These are phyloP conservation scores for Callosobruchus maculatus DNA, from an alignment of 2,888 invertebrate genomes.

Conservation along the genomic window DNA sequence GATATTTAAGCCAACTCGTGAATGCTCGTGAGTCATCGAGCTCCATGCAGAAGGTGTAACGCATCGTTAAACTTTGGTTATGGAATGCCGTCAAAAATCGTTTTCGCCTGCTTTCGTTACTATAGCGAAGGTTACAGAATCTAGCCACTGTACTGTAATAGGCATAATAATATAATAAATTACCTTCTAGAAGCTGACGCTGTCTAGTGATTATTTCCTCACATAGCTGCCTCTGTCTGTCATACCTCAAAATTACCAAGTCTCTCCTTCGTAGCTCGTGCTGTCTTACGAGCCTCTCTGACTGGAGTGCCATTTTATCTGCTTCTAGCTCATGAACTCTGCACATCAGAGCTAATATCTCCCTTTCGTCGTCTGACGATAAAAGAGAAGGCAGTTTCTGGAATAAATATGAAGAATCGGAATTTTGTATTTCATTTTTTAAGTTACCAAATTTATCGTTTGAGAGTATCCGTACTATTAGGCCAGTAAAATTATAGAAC, in stretches of 20 bases:
- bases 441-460: too few species aligned
- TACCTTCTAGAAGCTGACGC: slow-evolving; percentile 79
- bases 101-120: too few species aligned
- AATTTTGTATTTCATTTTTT: too few species aligned
- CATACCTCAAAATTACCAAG: slow-evolving; percentile 75
- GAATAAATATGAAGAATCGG: slow-evolving; percentile 6
- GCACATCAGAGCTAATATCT: slow-evolving; percentile 82
- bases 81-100: too few species aligned
- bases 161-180: too few species aligned
- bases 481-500: too few species aligned
- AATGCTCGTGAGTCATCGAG: too few species aligned
- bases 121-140: not conserved
- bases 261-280: slow-evolving; percentile 84
- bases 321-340: slow-evolving; percentile 92
- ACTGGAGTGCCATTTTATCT: slow-evolving; percentile 88
- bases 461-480: too few species aligned
- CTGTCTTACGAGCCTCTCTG: slow-evolving; percentile 78
- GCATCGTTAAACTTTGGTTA: too few species aligned
- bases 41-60: too few species aligned
- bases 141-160: too few species aligned
- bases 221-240: slow-evolving; percentile 79
- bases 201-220: slow-evolving; percentile 91
- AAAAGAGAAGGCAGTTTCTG: slow-evolving; percentile 82
- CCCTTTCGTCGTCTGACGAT: slow-evolving; percentile 85
- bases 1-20: too few species aligned